A percentile compares a stretch with the other conserved stretches of the same genome.
Conservation (phyloP, 2,113 vertebrate genomes). For the Seriola rivoliana region DNA sequence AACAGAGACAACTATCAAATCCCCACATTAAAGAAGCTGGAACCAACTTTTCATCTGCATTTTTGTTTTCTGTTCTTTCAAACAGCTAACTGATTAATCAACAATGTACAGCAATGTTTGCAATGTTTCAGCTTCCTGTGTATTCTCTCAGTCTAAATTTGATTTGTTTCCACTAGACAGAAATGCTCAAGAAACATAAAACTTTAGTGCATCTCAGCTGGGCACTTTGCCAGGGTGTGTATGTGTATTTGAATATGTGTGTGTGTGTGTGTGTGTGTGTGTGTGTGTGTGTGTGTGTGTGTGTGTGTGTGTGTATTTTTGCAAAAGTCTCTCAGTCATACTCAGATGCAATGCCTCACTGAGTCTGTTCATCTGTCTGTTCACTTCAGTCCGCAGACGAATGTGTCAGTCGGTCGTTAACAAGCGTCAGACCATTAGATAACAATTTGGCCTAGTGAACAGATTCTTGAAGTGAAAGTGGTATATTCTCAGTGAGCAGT, state of each 20-base stretch:
- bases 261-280: no score
- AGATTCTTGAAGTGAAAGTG: slow-evolving; percentile 3
- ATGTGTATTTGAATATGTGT: no score
- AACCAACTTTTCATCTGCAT: no score
- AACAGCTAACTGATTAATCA: no score
- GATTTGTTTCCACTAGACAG: background rate
- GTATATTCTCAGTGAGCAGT: background rate
- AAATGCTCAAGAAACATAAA: background rate
- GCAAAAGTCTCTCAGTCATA: background rate
- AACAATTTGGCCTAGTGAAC: background rate
- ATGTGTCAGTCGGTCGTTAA: background rate
- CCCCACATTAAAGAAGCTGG: no score
- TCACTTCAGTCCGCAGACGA: background rate
- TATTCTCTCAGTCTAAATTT: background rate
- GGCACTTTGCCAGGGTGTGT: background rate
- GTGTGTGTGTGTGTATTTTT: background rate
- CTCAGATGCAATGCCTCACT: background rate
- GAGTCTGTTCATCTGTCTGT: slow-evolving; percentile 15
- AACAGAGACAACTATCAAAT: no score
- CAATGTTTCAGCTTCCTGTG: background rate
- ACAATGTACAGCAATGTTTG: background rate
- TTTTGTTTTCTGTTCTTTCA: no score
- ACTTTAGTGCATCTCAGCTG: background rate
- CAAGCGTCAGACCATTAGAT: background rate
- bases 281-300: no score